Conservation (phyloP, 1,140 invertebrate genomes). For the Octopus sinensis region DNA sequence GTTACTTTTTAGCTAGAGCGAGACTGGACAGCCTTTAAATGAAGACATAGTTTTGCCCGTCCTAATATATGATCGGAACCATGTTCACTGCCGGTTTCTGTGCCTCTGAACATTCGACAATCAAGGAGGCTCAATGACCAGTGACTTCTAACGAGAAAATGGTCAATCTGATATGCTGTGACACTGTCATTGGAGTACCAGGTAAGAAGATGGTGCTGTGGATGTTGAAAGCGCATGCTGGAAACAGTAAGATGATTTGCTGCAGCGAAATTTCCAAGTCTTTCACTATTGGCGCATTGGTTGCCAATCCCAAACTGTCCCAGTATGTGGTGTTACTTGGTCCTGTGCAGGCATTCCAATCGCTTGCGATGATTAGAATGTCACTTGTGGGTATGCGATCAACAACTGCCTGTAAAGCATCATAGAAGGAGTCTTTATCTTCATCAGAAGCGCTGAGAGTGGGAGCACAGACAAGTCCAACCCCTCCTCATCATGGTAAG, state of each 20-base stretch:
- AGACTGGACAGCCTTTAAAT: not conserved
- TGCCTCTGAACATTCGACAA: not conserved
- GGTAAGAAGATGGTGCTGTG: not conserved
- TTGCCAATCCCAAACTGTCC: not conserved
- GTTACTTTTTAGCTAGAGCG: not conserved
- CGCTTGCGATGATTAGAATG: not conserved
- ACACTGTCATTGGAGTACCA: too few relatives aligned
- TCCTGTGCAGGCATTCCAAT: not conserved
- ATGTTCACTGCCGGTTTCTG: not conserved
- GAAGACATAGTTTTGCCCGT: not conserved
- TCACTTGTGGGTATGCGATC: not conserved
- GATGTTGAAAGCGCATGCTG: not conserved
- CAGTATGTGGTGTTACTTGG: not conserved
- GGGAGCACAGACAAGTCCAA: too few relatives aligned
- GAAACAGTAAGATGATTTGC: not conserved
- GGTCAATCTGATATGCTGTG: not conserved
- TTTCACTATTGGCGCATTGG: not conserved
- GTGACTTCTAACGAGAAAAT: not conserved
- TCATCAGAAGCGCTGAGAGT: too few relatives aligned
- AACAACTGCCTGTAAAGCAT: not conserved
- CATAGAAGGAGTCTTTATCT: too few relatives aligned
- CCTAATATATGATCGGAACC: not conserved
- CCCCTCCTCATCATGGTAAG: too few relatives aligned
- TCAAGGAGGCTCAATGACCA: not conserved
- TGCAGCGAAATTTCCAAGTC: not conserved